Evolutionary conservation across 2,888 invertebrate genomes (phyloP).

Genomic region (Cyaniris semiargus): DNA sequence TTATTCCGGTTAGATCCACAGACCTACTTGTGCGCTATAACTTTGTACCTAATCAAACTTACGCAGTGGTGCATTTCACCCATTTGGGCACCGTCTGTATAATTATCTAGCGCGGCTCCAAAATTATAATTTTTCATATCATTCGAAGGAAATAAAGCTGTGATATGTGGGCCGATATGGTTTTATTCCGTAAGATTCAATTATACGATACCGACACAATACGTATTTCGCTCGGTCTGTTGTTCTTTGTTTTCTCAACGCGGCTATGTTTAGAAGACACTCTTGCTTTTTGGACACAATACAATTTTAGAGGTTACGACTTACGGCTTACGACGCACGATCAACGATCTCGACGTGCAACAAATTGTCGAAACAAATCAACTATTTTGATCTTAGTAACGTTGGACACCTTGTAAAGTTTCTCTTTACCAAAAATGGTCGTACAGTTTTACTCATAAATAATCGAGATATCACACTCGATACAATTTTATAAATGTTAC

Average conservation of each 20-base stretch:
- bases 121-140: constrained; percentile 30
- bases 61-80: constrained; percentile 53
- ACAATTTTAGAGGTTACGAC: constrained; percentile 23
- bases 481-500: constrained; percentile 8
- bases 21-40: constrained; percentile 14
- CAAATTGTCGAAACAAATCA: constrained; percentile 15
- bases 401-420: constrained; percentile 22
- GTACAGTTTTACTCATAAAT: constrained; percentile 13
- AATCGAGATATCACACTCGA: constrained; percentile 2
- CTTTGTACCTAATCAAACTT: constrained; percentile 32
- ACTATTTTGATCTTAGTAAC: constrained; percentile 22
- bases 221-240: constrained; percentile 53
- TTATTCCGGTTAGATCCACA: constrained; percentile 20
- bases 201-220: constrained; percentile 68
- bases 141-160: neutral
- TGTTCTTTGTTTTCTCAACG: constrained; percentile 64
- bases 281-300: constrained; percentile 23
- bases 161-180: neutral
- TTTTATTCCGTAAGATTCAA: constrained; percentile 59
- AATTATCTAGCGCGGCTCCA: constrained; percentile 50
- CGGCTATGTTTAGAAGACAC: constrained; percentile 56
- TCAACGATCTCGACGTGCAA: constrained; percentile 26
- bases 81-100: constrained; percentile 60
- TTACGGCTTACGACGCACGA: constrained; percentile 3
- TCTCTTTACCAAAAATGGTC: constrained; percentile 28